Base-by-base conservation (phyloP, 2,797 vertebrate species). In the Schizopygopsis malacanthus region DNA sequence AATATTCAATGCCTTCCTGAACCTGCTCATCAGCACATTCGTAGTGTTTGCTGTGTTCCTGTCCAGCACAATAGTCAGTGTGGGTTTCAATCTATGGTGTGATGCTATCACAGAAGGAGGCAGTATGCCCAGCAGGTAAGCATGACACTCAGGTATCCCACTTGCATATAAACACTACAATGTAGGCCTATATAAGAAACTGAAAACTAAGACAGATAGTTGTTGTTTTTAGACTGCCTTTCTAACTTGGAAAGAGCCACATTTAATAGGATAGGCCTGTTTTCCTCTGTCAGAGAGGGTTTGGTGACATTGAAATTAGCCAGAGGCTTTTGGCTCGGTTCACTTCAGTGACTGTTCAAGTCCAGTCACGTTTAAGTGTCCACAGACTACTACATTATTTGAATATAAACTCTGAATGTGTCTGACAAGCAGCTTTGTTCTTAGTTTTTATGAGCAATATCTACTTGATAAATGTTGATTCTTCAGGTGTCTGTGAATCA, bases 1-100 rank as follows among this genome's bases (percentile, higher is more conserved):
- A 90, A 96, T 98, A 93, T 98, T 99, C 93, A 97, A 96, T 0
- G 96, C 98, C 82, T 98, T 98, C 94, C 95, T 99, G 92, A 98
- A 97, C 95, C 96, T 99, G 91, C 94, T 99, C 92, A 96, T 97
- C 94, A 98, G 97, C 88, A 95, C 95, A 85, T 94, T 97, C 91
- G 95, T 98, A 89, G 97, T 99, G 89, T 97, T 98, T 91, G 95
- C 95, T 11, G 96, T 97, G 89, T 99, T 99, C 94, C 96, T 99
- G 81, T 98, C 98, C 90, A 97, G 98, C 95, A 99, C 98, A 88
- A 97, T 99, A 10, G 95, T 99, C 92, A 99, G 96, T 3, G 97
- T 99, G 92, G 98, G 98, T 70, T 99, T 99, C 93, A 97, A 97
- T 93, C 95, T 98, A 95, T 99, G 98, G 98, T 99, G 98, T 20